Percentiles rank a stretch among this genome's conserved stretches.
Evolutionary conservation across 92 coral and sea anemone species (phyloP).

Genomic region (Virgularia gustaviana): DNA sequence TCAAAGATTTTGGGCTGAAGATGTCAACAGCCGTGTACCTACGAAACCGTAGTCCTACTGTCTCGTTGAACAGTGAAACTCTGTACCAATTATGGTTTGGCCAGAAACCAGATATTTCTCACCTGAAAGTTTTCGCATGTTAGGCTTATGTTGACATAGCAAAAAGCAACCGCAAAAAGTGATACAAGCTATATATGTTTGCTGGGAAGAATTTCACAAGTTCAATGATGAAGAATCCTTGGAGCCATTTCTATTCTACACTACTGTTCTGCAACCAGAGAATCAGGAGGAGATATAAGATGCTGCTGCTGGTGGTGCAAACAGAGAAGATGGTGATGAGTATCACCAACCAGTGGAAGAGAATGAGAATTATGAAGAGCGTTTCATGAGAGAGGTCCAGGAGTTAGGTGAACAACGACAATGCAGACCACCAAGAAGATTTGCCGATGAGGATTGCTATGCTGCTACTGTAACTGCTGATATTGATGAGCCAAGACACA

Average conservation of each 20-base stretch:
- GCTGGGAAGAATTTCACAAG: no score
- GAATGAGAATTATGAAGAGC: no score
- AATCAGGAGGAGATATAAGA: no score
- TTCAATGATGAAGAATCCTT: no score
- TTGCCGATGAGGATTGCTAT: conserved; percentile 18
- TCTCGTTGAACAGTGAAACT: no score
- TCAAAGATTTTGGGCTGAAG: conserved; percentile 35
- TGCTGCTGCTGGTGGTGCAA: no score
- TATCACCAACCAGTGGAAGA: no score
- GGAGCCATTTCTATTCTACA: no score
- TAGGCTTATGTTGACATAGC: conserved; percentile 53
- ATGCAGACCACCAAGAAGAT: background rate
- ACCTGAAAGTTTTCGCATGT: conserved; percentile 60
- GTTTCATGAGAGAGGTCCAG: no score
- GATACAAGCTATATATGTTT: conserved; percentile 34
- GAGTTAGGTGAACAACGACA: background rate
- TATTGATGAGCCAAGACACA: conserved; percentile 6
- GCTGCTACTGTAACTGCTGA: conserved; percentile 1
- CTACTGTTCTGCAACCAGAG: no score
- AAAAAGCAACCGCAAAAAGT: conserved; percentile 42
- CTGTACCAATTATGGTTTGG: no score
- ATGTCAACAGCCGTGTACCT: conserved; percentile 25
- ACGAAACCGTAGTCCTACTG: conserved; percentile 37
- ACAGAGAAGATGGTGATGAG: no score
- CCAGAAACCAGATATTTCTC: conserved; percentile 50